Evolutionary conservation across 2,797 vertebrate species (phyloP).

Genomic region (Pipistrellus pygmaeus): DNA sequence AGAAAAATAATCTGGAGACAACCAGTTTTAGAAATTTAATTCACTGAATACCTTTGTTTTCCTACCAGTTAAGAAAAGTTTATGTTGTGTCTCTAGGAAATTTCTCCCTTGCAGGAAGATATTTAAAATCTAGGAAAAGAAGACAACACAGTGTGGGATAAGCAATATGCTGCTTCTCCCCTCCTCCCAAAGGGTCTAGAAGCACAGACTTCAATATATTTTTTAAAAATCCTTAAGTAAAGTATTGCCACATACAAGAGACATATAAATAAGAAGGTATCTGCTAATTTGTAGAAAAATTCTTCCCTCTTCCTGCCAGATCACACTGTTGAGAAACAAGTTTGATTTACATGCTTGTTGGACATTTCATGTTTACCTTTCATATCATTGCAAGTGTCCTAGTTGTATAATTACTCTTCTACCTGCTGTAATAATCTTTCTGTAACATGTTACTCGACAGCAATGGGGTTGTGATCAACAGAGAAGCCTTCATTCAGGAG

Average conservation of each 20-base stretch:
- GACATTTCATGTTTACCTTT: neutral
- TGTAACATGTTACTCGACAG: neutral
- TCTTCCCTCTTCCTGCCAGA: neutral
- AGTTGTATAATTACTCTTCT: slow-evolving; percentile 22
- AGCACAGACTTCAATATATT: neutral
- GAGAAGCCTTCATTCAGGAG: neutral
- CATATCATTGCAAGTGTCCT: neutral
- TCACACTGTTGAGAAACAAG: slow-evolving; percentile 24
- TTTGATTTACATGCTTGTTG: neutral
- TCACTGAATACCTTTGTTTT: slow-evolving; percentile 26
- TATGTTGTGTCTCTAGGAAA: neutral
- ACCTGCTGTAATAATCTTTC: neutral
- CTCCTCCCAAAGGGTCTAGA: neutral
- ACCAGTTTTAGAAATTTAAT: slow-evolving; percentile 65
- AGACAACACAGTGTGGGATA: neutral
- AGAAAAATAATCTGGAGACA: slow-evolving; percentile 25
- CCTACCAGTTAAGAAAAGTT: slow-evolving; percentile 20
- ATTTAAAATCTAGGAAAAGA: slow-evolving; percentile 29
- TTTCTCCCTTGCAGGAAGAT: slow-evolving; percentile 24
- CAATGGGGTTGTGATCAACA: neutral
- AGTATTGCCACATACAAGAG: neutral
- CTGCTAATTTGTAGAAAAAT: neutral
- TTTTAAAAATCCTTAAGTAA: slow-evolving; percentile 8
- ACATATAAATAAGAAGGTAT: neutral
- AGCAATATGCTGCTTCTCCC: neutral